Percentiles rank a stretch among this genome's conserved stretches.
Evolutionary conservation across 2,888 invertebrate genomes (phyloP).

Genomic region (Nomada fucata): DNA sequence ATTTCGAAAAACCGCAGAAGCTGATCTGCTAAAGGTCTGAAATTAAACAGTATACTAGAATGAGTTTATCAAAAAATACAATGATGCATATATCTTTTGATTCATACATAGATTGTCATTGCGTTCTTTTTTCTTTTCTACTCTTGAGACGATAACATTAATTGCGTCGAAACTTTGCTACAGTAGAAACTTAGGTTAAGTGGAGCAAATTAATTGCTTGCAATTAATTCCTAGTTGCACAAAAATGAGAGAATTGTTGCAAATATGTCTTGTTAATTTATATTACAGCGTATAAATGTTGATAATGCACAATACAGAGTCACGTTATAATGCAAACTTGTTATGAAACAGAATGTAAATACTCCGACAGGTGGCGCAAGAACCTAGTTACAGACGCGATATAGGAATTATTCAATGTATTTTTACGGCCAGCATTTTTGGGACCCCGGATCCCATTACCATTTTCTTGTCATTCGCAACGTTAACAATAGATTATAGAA

Average conservation of each 20-base stretch:
- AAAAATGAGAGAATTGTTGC: not conserved
- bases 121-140: not conserved
- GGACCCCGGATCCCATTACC: no score
- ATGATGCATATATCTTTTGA: not conserved
- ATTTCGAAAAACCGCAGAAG: not conserved
- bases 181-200: not conserved
- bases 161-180: not conserved
- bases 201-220: not conserved
- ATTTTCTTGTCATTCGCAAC: no score
- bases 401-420: no score
- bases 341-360: not conserved
- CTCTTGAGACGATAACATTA: not conserved
- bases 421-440: no score
- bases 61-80: not conserved
- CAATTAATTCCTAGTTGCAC: not conserved
- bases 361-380: not conserved
- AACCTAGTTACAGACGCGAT: not conserved
- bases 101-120: conserved; percentile 54
- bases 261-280: not conserved
- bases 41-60: conserved; percentile 24
- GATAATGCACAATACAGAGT: no score
- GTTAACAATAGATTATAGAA: no score
- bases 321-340: not conserved
- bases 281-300: not conserved
- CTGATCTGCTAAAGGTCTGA: conserved; percentile 42